Conservation (phyloP, 2,113 vertebrate genomes). For the Oplegnathus fasciatus region DNA sequence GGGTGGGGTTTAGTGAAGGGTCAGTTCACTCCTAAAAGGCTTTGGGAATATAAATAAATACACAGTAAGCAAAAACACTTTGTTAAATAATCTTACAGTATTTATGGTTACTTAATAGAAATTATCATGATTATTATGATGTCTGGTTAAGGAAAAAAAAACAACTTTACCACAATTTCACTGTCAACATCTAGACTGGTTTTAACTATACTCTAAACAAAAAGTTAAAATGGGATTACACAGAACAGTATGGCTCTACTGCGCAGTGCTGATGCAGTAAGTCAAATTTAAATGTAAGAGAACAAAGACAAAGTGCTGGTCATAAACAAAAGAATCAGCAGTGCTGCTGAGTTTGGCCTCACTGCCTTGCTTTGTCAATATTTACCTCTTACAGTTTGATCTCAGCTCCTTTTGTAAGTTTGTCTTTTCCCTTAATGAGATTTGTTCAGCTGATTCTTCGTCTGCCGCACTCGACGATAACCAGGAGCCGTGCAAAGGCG, state of each 20-base stretch:
- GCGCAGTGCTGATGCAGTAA: not conserved
- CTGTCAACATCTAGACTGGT: not conserved
- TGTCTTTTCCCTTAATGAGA: conserved; percentile 62
- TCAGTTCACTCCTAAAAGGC: not conserved
- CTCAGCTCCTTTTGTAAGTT: conserved; percentile 12
- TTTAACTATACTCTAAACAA: not conserved
- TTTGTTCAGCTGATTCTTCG: conserved; percentile 48
- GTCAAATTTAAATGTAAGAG: conserved; percentile 13
- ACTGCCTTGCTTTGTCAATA: conserved; percentile 42
- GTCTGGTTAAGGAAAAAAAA: not conserved
- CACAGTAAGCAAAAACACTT: not conserved
- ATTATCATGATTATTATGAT: not conserved
- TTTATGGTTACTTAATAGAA: not conserved
- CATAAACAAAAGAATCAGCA: conserved; percentile 10
- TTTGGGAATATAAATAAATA: conserved; percentile 6
- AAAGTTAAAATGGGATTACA: not conserved
- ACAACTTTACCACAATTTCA: not conserved
- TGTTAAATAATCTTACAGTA: not conserved
- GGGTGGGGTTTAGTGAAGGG: not conserved
- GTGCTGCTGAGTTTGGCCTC: not conserved
- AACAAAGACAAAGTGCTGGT: conserved; percentile 39
- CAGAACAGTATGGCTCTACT: not conserved
- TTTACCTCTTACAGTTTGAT: conserved; percentile 58
- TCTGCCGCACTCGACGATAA: conserved; percentile 14
- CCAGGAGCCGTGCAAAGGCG: conserved; percentile 23